phyloP scores from a whole-genome alignment of 2,797 vertebrate species.

The Dendrocincla fuliginosa region DNA sequence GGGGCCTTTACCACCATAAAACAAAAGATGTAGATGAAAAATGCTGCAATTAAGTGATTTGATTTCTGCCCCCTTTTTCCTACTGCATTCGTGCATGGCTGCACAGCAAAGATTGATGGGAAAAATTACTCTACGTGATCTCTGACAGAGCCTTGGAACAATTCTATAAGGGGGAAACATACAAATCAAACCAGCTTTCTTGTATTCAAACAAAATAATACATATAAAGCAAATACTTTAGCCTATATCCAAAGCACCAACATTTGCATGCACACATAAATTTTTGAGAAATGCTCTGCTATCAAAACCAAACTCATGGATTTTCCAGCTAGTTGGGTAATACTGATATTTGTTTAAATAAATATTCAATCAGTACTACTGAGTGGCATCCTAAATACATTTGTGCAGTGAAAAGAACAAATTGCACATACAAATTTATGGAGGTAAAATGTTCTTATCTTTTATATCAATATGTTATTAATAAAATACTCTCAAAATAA shows the following conservation, averaged over 20 bases:
- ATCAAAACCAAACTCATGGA: slow-evolving; percentile 80
- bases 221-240: slow-evolving; percentile 85
- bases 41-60: slow-evolving; percentile 99
- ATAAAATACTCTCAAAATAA: slow-evolving; percentile 77
- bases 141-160: slow-evolving; percentile 88
- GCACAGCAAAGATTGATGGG: slow-evolving; percentile 88
- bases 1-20: slow-evolving; percentile 96
- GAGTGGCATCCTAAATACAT: slow-evolving; percentile 78
- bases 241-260: slow-evolving; percentile 82
- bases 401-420: slow-evolving; percentile 77
- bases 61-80: slow-evolving; percentile 93
- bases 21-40: slow-evolving; percentile 99
- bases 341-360: slow-evolving; percentile 84
- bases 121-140: slow-evolving; percentile 90
- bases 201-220: slow-evolving; percentile 86
- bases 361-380: slow-evolving; percentile 79
- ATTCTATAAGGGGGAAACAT: slow-evolving; percentile 87
- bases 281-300: slow-evolving; percentile 80
- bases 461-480: slow-evolving; percentile 80
- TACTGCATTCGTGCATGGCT: slow-evolving; percentile 84
- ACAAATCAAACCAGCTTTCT: slow-evolving; percentile 86
- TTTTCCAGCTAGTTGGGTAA: slow-evolving; percentile 84
- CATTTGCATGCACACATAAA: slow-evolving; percentile 84
- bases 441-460: slow-evolving; percentile 76
- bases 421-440: slow-evolving; percentile 76